A percentile compares a stretch with the other conserved stretches of the same genome.
phyloP scores from a whole-genome alignment of 2,797 vertebrate genomes.

The Eupleurogrammus muticus region DNA sequence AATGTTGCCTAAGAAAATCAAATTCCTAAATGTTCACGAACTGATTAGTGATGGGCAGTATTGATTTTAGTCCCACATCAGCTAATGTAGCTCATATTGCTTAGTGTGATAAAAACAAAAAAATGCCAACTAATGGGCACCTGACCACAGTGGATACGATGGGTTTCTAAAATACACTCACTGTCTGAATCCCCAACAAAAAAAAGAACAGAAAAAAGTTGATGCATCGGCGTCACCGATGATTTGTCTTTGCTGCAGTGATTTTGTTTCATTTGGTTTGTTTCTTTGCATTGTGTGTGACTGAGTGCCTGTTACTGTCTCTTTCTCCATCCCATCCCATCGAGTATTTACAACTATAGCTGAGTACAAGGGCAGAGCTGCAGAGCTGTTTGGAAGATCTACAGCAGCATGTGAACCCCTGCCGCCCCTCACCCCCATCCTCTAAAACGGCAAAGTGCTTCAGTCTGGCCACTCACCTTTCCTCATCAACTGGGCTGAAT shows the following conservation, averaged over 20 bases:
- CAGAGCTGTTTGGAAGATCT: slow-evolving; percentile 45
- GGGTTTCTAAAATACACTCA: background rate
- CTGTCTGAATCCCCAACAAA: slow-evolving; percentile 6
- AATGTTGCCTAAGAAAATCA: slow-evolving; percentile 11
- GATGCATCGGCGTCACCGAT: slow-evolving; percentile 5
- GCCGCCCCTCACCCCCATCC: slow-evolving; percentile 11
- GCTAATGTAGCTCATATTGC: slow-evolving; percentile 35
- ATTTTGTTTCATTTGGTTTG: slow-evolving; percentile 2
- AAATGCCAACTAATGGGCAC: background rate
- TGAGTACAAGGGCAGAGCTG: slow-evolving; percentile 28
- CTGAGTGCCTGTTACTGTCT: background rate
- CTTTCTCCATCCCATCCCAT: background rate
- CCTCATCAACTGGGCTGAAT: slow-evolving; percentile 63
- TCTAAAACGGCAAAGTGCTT: slow-evolving; percentile 51
- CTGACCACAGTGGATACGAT: slow-evolving; percentile 3
- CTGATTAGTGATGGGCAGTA: slow-evolving; percentile 32
- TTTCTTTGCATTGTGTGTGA: slow-evolving; percentile 1
- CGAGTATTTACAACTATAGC: slow-evolving; percentile 23
- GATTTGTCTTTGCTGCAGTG: slow-evolving; percentile 1
- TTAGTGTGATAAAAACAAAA: slow-evolving; percentile 43
- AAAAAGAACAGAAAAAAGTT: no score
- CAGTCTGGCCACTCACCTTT: slow-evolving; percentile 54
- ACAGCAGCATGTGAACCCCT: slow-evolving; percentile 36
- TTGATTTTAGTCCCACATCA: slow-evolving; percentile 27
- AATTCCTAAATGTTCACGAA: slow-evolving; percentile 23